These are phyloP conservation scores for Campoletis sonorensis DNA, from an alignment of 1,140 invertebrate genomes.

Conservation along the genomic window DNA sequence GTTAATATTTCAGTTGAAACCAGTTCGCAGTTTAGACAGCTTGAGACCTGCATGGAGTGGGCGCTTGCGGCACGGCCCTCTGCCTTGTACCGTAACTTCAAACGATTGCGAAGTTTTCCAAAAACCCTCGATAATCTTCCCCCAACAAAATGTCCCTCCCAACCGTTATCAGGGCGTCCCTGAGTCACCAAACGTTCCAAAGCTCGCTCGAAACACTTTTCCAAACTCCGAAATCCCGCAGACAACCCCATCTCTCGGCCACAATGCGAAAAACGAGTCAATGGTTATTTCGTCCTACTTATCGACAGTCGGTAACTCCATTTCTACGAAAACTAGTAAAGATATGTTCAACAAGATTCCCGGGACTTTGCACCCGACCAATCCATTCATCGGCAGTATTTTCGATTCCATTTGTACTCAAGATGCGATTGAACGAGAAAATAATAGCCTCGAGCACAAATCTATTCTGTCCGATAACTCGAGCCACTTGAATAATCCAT, in stretches of 20 bases:
- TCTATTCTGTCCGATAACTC: slow-evolving; percentile 31
- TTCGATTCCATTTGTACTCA: slow-evolving; percentile 36
- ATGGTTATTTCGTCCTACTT: background rate
- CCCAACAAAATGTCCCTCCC: background rate
- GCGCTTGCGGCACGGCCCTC: slow-evolving; percentile 68
- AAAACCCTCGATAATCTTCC: slow-evolving; percentile 52
- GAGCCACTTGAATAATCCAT: slow-evolving; percentile 41
- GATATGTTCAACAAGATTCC: background rate
- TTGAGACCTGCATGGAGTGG: slow-evolving; percentile 76
- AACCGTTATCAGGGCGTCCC: background rate
- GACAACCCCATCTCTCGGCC: background rate
- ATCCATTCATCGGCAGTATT: slow-evolving; percentile 51
- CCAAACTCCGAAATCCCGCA: background rate
- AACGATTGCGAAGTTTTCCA: slow-evolving; percentile 65
- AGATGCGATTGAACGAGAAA: slow-evolving; percentile 2
- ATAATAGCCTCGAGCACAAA: slow-evolving; percentile 22
- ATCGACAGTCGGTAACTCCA: background rate
- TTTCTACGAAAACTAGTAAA: background rate
- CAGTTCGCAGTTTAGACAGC: slow-evolving; percentile 80
- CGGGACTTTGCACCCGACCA: slow-evolving; percentile 56
- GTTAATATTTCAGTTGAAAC: slow-evolving; percentile 78
- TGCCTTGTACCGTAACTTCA: slow-evolving; percentile 68
- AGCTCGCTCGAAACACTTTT: background rate
- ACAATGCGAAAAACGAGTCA: background rate
- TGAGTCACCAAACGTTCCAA: background rate